Evolutionary conservation across 2,888 invertebrate species (phyloP).

Genomic region (Troides oblongomaculatus): DNA sequence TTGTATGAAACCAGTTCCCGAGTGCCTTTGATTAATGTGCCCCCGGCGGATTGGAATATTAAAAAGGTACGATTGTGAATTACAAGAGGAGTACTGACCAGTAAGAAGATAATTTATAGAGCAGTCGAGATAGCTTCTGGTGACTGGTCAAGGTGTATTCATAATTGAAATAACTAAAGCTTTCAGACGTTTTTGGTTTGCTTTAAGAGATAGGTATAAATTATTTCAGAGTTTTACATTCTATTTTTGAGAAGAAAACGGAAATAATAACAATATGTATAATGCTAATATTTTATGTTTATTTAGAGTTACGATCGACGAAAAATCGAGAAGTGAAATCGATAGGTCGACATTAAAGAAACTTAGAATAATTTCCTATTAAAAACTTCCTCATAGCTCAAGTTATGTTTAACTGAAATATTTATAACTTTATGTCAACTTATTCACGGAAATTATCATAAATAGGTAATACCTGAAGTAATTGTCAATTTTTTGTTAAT

Average conservation of each 20-base stretch:
- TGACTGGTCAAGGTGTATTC: slow-evolving; percentile 30
- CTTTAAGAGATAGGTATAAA: neutral
- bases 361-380: neutral
- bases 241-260: neutral
- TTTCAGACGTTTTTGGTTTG: neutral
- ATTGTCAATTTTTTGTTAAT: neutral
- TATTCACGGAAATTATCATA: neutral
- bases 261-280: neutral
- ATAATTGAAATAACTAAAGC: slow-evolving; percentile 13
- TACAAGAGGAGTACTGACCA: slow-evolving; percentile 64
- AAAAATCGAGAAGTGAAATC: neutral
- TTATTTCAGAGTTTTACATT: neutral
- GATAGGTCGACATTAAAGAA: too few relatives aligned
- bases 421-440: neutral
- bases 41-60: slow-evolving; percentile 60
- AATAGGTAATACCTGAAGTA: neutral
- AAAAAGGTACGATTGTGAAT: slow-evolving; percentile 69
- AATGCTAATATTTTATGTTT: neutral
- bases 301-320: neutral
- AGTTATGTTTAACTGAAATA: neutral
- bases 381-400: too few relatives aligned
- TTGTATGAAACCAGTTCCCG: slow-evolving; percentile 71
- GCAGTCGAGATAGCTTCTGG: slow-evolving; percentile 41
- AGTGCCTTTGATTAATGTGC: slow-evolving; percentile 70
- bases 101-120: slow-evolving; percentile 72